A percentile compares a stretch with the other conserved stretches of the same genome.
These are phyloP conservation scores for Nothura maculosa DNA, from an alignment of 2,797 vertebrate species.

Conservation along the genomic window DNA sequence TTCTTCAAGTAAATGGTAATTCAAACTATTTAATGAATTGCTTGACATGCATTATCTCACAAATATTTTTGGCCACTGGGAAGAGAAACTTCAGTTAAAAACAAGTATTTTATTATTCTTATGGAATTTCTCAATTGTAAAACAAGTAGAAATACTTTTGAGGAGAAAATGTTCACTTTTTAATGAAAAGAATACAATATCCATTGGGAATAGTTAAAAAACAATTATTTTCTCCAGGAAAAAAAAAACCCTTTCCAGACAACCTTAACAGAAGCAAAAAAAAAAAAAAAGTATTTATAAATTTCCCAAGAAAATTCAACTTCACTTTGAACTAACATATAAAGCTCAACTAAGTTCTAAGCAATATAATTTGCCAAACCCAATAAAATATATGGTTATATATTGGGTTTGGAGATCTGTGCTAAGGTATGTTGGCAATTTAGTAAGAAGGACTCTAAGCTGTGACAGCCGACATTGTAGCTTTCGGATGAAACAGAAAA, in stretches of 20 bases:
- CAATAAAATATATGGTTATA: background rate
- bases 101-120: background rate
- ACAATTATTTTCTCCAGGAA: background rate
- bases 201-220: background rate
- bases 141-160: background rate
- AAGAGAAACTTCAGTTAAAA: background rate
- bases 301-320: background rate
- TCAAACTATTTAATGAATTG: background rate
- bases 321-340: background rate
- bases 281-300: background rate
- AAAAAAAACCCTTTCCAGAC: background rate
- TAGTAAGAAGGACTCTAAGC: background rate
- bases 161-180: background rate
- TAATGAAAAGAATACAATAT: background rate
- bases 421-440: background rate
- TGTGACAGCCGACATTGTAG: background rate
- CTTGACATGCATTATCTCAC: background rate
- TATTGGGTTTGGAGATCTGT: background rate
- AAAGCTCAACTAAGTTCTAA: background rate
- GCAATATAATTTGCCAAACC: background rate
- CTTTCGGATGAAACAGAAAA: slow-evolving; percentile 18
- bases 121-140: background rate
- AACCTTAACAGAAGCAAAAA: background rate
- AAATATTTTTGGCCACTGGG: background rate
- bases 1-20: background rate